These are phyloP conservation scores for Germaria angustata DNA, from an alignment of 2,888 invertebrate genomes.

Conservation along the genomic window DNA sequence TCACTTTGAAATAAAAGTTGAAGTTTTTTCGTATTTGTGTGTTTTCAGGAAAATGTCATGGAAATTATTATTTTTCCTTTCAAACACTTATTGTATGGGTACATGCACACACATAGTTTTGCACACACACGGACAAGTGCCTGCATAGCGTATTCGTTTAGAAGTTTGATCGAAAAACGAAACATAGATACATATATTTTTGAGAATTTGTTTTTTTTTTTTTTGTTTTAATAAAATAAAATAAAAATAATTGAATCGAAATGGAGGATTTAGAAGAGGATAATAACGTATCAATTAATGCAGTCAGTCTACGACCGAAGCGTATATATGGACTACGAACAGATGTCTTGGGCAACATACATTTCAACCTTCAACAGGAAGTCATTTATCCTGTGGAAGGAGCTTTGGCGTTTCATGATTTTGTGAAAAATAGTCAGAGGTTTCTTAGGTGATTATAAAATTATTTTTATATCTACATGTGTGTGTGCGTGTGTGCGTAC, in stretches of 20 bases:
- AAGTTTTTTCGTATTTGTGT: too few species aligned
- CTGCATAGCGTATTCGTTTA: not conserved
- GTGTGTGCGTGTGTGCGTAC: too few species aligned
- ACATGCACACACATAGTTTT: too few species aligned
- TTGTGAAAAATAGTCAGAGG: constrained; percentile 86
- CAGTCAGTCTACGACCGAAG: constrained; percentile 76
- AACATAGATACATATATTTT: not conserved
- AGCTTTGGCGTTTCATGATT: constrained; percentile 87
- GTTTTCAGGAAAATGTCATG: constrained; percentile 55
- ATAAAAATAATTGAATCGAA: not conserved
- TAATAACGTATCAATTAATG: constrained; percentile 35
- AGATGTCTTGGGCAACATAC: constrained; percentile 84
- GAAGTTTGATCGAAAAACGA: constrained; percentile 37
- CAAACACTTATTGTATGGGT: not conserved
- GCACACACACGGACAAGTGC: not conserved
- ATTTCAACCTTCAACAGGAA: constrained; percentile 87
- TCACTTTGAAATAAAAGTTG: not conserved
- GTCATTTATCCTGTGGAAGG: constrained; percentile 90
- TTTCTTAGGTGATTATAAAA: constrained; percentile 82
- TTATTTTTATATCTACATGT: not conserved
- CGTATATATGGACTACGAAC: constrained; percentile 78
- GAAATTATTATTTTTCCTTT: constrained; percentile 21
- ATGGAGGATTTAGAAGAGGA: constrained; percentile 36
- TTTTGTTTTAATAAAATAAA: not conserved
- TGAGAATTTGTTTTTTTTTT: too few species aligned